phyloP scores from a whole-genome alignment of 2,113 vertebrate genomes.

The Desmodus rotundus region DNA sequence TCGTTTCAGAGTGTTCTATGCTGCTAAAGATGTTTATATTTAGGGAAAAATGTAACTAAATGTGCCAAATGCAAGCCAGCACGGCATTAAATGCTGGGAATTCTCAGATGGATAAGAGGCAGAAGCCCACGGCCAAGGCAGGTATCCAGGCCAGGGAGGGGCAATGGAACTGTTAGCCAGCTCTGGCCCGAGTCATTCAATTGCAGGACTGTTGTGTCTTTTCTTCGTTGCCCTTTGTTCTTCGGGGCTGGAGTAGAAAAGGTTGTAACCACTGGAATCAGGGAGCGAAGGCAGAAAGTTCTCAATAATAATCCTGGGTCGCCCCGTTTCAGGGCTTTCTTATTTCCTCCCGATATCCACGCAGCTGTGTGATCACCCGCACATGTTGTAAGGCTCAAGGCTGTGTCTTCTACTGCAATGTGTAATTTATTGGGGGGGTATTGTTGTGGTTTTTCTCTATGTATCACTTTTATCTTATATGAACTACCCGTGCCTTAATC shows the following conservation, averaged over 20 bases:
- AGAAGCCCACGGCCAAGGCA: accelerated
- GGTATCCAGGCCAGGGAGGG: accelerated
- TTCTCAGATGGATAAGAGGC: accelerated
- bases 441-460: not conserved
- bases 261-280: not conserved
- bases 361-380: not conserved
- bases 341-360: not conserved
- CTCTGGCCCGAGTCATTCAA: too few relatives aligned
- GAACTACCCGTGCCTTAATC: not conserved
- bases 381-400: not conserved
- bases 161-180: accelerated
- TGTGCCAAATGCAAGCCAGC: not conserved
- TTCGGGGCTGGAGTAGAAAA: not conserved
- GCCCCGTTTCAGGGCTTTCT: not conserved
- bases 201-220: not conserved
- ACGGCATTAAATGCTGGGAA: not conserved
- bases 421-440: not conserved
- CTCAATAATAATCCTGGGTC: not conserved
- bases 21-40: not conserved
- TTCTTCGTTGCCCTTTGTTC: not conserved
- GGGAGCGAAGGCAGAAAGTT: not conserved
- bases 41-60: not conserved
- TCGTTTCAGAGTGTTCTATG: not conserved
- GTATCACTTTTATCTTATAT: not conserved
- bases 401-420: not conserved